Percentiles rank a stretch among this genome's conserved stretches.
Evolutionary conservation across 1,140 invertebrate genomes (phyloP).

Genomic region (Sminthurinus signatus): DNA sequence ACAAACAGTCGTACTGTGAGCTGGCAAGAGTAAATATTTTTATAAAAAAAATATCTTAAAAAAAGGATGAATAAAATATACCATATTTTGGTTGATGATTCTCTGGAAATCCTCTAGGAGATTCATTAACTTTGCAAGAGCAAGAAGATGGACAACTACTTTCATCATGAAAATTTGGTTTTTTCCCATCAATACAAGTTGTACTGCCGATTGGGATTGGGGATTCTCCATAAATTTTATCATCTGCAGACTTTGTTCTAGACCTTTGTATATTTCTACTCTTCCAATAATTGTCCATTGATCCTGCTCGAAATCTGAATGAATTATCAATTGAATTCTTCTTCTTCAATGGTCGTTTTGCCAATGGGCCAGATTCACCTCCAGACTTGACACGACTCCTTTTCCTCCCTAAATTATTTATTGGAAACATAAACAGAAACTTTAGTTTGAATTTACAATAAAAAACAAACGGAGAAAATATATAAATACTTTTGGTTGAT

Average conservation of each 20-base stretch:
- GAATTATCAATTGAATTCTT: slow-evolving; percentile 27
- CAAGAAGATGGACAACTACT: background rate
- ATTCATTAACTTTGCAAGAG: slow-evolving; percentile 6
- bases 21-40: too few relatives aligned
- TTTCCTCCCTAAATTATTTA: slow-evolving; percentile 12
- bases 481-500: too few relatives aligned
- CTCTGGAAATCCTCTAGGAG: slow-evolving; percentile 9
- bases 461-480: too few relatives aligned
- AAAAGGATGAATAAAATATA: too few relatives aligned
- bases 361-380: slow-evolving; percentile 31
- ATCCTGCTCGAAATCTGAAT: slow-evolving; percentile 31
- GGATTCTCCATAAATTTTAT: background rate
- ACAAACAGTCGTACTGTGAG: too few relatives aligned
- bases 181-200: too few relatives aligned
- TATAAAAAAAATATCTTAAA: too few relatives aligned
- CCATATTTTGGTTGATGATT: slow-evolving; percentile 39
- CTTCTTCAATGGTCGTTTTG: slow-evolving; percentile 22
- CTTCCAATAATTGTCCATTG: slow-evolving; percentile 32
- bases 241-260: slow-evolving; percentile 6
- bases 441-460: too few relatives aligned
- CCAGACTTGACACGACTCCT: slow-evolving; percentile 34
- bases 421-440: too few relatives aligned
- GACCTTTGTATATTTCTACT: background rate
- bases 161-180: too few relatives aligned
- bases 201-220: background rate